Conservation (phyloP, 1,140 invertebrate genomes). For the Drosophila triauraria region DNA sequence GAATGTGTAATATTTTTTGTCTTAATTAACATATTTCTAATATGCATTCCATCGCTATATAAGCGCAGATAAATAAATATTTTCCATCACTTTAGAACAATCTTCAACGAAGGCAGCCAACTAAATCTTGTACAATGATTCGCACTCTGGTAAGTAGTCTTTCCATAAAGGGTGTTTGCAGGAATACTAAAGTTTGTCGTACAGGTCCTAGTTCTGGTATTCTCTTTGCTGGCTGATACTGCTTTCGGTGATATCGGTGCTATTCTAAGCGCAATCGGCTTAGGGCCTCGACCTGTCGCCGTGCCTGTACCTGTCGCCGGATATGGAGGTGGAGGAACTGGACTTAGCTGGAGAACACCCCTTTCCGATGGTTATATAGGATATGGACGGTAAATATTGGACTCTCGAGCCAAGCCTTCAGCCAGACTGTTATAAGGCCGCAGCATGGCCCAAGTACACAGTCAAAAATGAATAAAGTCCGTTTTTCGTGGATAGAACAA, state of each 20-base stretch:
- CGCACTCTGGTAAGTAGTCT: slow-evolving; percentile 2
- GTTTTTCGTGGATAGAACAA: neutral
- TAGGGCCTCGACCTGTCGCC: neutral
- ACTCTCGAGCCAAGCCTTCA: neutral
- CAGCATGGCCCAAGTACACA: neutral
- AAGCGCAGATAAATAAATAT: neutral
- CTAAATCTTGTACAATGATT: slow-evolving; percentile 6
- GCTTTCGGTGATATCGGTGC: slow-evolving; percentile 9
- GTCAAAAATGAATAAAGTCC: slow-evolving; percentile 9
- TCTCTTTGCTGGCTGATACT: slow-evolving; percentile 29
- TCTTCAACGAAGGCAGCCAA: neutral
- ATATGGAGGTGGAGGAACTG: neutral
- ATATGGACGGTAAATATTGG: slow-evolving; percentile 4
- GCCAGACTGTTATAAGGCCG: neutral
- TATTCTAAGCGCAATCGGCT: slow-evolving; percentile 3
- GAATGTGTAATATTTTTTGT: neutral
- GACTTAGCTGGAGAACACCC: slow-evolving; percentile 2
- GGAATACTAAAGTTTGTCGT: neutral
- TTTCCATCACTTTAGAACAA: neutral
- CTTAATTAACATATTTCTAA: slow-evolving; percentile 7
- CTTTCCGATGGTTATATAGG: slow-evolving; percentile 1
- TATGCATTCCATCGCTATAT: slow-evolving; percentile 17
- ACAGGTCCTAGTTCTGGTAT: slow-evolving; percentile 33
- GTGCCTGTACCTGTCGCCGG: too few relatives aligned
- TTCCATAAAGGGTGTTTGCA: neutral